phyloP scores from a whole-genome alignment of 2,888 invertebrate species.

The Leptothorax acervorum region DNA sequence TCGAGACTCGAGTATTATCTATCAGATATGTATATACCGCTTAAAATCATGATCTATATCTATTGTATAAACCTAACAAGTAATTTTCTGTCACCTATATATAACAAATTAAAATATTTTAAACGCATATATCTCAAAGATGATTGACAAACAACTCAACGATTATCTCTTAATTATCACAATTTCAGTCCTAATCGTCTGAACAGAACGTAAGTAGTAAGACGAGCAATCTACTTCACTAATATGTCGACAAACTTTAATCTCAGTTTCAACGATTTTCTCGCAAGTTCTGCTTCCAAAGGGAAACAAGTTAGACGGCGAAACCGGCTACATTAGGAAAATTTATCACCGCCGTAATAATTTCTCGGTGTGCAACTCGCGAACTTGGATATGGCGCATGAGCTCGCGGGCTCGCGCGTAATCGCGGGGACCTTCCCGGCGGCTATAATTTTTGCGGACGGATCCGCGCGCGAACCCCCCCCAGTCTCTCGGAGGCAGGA shows the following conservation, averaged over 20 bases:
- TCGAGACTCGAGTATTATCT: neutral
- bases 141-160: neutral
- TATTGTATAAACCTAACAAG: neutral
- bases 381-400: neutral
- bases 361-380: slow-evolving; percentile 17
- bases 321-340: slow-evolving; percentile 12
- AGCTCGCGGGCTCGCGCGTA: slow-evolving; percentile 5
- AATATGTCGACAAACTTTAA: slow-evolving; percentile 23
- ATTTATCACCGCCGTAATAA: slow-evolving; percentile 43
- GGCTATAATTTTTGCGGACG: slow-evolving; percentile 34
- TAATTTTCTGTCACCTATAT: neutral
- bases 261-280: neutral
- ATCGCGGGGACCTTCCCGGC: slow-evolving; percentile 29
- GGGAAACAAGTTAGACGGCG: slow-evolving; percentile 16
- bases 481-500: neutral
- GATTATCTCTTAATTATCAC: neutral
- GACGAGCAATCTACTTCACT: neutral
- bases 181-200: neutral
- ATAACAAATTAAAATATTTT: neutral
- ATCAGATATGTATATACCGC: neutral
- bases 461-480: slow-evolving; percentile 2
- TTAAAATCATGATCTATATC: neutral
- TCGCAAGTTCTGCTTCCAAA: neutral
- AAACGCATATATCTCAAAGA: neutral
- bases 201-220: neutral